Conservation (phyloP, 1,140 invertebrate genomes). For the Plutomurus gul region DNA sequence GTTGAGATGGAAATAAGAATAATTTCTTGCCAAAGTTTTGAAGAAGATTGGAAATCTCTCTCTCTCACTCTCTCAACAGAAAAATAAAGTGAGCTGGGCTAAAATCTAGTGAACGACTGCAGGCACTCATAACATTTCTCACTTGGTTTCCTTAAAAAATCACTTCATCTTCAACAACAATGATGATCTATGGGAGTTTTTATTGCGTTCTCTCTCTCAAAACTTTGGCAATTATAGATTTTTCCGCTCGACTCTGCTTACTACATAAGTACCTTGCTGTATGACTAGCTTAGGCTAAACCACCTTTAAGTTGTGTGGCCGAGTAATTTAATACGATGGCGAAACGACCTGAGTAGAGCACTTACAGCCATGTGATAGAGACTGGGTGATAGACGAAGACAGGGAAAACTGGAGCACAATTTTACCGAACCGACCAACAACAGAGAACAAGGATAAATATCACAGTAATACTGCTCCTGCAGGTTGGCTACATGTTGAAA, state of each 20-base stretch:
- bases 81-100: neutral
- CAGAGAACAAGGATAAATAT: slow-evolving; percentile 12
- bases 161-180: slow-evolving; percentile 34
- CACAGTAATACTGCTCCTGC: neutral
- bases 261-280: neutral
- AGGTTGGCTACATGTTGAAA: neutral
- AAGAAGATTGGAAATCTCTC: neutral
- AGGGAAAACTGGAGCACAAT: neutral
- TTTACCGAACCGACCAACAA: neutral
- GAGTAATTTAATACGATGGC: neutral
- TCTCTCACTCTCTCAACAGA: too few relatives aligned
- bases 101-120: neutral
- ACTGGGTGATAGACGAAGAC: neutral
- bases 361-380: neutral
- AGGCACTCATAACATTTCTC: slow-evolving; percentile 34
- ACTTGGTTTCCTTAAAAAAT: slow-evolving; percentile 33
- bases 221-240: slow-evolving; percentile 34
- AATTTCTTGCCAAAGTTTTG: slow-evolving; percentile 14
- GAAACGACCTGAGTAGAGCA: neutral
- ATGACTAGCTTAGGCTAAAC: neutral
- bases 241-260: neutral
- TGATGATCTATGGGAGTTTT: slow-evolving; percentile 31
- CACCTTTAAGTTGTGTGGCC: neutral
- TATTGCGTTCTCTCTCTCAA: slow-evolving; percentile 1
- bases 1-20: slow-evolving; percentile 20